These are phyloP conservation scores for Cactoblastis cactorum DNA, from an alignment of 2,888 invertebrate genomes.

Conservation along the genomic window DNA sequence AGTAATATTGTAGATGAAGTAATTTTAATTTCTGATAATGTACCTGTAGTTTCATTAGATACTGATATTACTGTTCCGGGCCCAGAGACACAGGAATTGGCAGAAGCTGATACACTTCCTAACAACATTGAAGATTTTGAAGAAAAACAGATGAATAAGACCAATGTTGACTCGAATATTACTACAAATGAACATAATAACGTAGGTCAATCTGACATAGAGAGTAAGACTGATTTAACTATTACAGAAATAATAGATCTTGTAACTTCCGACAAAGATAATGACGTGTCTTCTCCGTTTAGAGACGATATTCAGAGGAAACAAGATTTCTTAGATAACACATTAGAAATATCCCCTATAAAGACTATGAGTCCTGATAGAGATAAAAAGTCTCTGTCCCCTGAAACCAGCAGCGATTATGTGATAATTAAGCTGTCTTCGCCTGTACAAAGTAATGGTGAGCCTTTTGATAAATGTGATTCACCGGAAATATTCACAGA, in stretches of 20 bases:
- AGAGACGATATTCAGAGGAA: slow-evolving; percentile 60
- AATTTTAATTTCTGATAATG: slow-evolving; percentile 37
- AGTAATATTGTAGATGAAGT: slow-evolving; percentile 34
- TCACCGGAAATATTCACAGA: slow-evolving; percentile 73
- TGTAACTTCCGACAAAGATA: slow-evolving; percentile 27
- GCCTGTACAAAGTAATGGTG: slow-evolving; percentile 61
- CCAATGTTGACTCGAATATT: not conserved
- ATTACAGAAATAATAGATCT: slow-evolving; percentile 26
- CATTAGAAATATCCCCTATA: slow-evolving; percentile 81
- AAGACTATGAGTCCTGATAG: slow-evolving; percentile 60
- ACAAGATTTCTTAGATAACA: slow-evolving; percentile 77
- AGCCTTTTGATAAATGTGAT: slow-evolving; percentile 52
- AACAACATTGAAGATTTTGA: slow-evolving; percentile 32
- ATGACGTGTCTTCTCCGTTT: slow-evolving; percentile 56
- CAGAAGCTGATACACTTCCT: slow-evolving; percentile 60
- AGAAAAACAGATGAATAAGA: slow-evolving; percentile 7
- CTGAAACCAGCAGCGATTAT: slow-evolving; percentile 57
- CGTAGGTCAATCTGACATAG: slow-evolving; percentile 13
- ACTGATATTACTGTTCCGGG: slow-evolving; percentile 34
- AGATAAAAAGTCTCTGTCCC: slow-evolving; percentile 48
- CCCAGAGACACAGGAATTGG: slow-evolving; percentile 47
- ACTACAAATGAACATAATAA: slow-evolving; percentile 10
- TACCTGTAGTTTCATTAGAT: slow-evolving; percentile 29
- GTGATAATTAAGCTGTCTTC: slow-evolving; percentile 59
- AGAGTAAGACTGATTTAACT: slow-evolving; percentile 24